These are phyloP conservation scores for Eremophila alpestris DNA, from an alignment of 2,797 vertebrate species.

Conservation along the genomic window DNA sequence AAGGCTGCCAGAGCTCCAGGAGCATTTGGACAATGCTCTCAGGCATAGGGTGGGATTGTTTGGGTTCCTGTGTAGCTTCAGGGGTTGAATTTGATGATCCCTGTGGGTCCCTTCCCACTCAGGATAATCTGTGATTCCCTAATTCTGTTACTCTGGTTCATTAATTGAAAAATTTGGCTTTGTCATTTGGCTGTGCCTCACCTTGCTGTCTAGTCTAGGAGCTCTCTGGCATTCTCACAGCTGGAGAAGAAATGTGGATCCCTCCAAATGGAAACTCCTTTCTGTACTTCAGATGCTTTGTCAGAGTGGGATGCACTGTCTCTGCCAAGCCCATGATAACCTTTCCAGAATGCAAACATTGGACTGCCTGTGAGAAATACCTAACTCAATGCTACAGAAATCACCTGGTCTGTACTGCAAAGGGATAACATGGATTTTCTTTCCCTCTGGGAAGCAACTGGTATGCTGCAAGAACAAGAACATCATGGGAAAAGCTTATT, in stretches of 20 bases:
- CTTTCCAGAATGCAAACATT: background rate
- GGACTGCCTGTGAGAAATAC: background rate
- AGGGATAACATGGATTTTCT: background rate
- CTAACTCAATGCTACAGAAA: background rate
- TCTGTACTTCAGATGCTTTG: background rate
- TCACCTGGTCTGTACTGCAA: background rate
- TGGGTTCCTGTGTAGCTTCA: background rate
- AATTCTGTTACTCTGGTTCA: background rate
- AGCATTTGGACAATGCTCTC: background rate
- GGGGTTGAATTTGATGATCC: background rate
- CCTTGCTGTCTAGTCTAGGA: background rate
- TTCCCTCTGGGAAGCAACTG: background rate
- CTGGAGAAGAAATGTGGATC: background rate
- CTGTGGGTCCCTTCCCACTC: background rate
- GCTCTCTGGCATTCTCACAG: background rate
- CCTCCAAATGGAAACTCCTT: background rate
- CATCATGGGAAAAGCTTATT: background rate
- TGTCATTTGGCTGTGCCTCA: fast-evolving
- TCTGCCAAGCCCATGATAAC: background rate
- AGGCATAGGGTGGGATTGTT: background rate
- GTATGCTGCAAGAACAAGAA: background rate
- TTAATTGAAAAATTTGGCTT: background rate
- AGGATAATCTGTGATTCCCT: background rate
- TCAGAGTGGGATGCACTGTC: background rate
- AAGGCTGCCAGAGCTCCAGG: background rate